Conservation (phyloP, 2,113 vertebrate species). For the Phyllostomus discolor region DNA sequence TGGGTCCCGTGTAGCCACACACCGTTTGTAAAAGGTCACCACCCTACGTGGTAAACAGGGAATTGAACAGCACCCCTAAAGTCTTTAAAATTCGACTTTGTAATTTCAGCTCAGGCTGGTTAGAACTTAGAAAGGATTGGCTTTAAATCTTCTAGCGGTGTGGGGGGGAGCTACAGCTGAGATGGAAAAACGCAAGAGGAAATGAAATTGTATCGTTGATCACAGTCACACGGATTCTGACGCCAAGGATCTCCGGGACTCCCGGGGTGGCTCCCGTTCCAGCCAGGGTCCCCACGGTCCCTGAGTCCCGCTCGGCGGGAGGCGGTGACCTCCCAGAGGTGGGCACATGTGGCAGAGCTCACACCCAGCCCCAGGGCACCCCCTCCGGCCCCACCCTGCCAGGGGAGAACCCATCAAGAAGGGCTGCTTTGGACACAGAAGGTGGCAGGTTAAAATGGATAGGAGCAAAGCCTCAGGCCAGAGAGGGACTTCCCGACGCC, state of each 20-base stretch:
- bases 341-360: no score
- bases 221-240: neutral
- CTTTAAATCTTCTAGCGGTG: constrained; percentile 39
- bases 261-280: fast-evolving
- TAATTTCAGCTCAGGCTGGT: constrained; percentile 58
- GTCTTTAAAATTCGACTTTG: constrained; percentile 55
- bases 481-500: neutral
- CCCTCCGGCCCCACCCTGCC: neutral
- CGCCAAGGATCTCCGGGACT: neutral
- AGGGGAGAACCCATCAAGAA: neutral
- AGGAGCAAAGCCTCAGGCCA: neutral
- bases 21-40: constrained; percentile 26
- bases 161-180: neutral
- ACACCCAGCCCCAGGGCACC: fast-evolving
- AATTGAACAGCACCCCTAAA: neutral
- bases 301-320: fast-evolving
- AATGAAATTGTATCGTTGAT: constrained; percentile 35
- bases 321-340: neutral
- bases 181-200: constrained; percentile 49
- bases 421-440: neutral
- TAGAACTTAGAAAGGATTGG: constrained; percentile 66
- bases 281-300: neutral
- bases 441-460: neutral
- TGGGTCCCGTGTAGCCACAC: neutral
- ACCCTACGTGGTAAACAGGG: neutral